A percentile compares a stretch with the other conserved stretches of the same genome.
Conservation (phyloP, 1,140 invertebrate species). For the Papilio polyxenes region DNA sequence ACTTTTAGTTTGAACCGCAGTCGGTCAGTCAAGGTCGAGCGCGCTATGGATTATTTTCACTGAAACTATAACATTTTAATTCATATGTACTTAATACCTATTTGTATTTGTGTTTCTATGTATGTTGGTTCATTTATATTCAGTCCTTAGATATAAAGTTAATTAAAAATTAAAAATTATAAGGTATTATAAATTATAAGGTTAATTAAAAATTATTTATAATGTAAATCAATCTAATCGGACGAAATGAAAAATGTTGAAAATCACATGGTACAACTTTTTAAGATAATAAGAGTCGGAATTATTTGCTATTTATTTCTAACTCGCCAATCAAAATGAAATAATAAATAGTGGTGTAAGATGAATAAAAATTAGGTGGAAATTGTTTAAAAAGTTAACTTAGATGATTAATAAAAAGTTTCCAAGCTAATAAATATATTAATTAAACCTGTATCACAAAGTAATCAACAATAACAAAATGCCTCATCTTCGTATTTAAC, state of each 20-base stretch:
- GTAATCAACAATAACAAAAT: conserved; percentile 75
- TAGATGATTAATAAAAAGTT: conserved; percentile 36
- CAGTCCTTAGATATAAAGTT: no score
- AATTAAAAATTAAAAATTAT: no score
- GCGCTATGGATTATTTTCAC: conserved; percentile 53
- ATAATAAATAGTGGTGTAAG: not conserved
- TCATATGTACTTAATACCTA: not conserved
- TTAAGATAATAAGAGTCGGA: not conserved
- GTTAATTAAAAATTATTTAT: no score
- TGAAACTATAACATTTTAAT: not conserved
- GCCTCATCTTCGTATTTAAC: conserved; percentile 39
- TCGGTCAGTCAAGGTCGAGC: conserved; percentile 57
- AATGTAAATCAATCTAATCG: no score
- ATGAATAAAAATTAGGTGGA: not conserved
- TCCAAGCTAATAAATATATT: conserved; percentile 48
- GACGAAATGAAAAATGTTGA: no score
- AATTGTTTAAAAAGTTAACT: not conserved
- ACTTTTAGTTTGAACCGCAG: conserved; percentile 40
- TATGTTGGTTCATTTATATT: no score
- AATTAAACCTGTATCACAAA: conserved; percentile 72
- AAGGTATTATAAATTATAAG: no score
- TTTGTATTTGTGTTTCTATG: no score
- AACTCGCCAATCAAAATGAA: not conserved
- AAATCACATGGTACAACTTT: not conserved
- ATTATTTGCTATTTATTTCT: not conserved